Conservation (phyloP, 2,888 invertebrate species). For the Caenorhabditis sp. region DNA sequence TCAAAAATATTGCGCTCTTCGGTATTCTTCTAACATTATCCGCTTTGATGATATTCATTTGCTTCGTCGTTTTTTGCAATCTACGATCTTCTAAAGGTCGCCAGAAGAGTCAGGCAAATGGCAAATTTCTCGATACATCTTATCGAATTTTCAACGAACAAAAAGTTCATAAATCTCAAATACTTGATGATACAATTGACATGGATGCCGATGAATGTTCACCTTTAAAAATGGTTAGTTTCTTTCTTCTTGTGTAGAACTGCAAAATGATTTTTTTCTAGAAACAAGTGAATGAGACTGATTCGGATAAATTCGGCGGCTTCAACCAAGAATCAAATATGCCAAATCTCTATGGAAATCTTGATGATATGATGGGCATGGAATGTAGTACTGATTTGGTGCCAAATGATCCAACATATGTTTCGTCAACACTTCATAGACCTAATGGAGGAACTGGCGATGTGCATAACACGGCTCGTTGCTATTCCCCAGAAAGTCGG, state of each 20-base stretch:
- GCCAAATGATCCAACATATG: slow-evolving; percentile 41
- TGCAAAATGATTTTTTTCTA: slow-evolving; percentile 34
- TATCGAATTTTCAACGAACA: slow-evolving; percentile 62
- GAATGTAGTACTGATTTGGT: slow-evolving; percentile 11
- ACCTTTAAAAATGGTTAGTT: slow-evolving; percentile 49
- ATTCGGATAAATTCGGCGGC: slow-evolving; percentile 22
- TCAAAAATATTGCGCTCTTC: slow-evolving; percentile 33
- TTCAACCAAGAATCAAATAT: slow-evolving; percentile 26
- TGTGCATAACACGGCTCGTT: slow-evolving; percentile 44
- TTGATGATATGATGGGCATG: slow-evolving; percentile 42
- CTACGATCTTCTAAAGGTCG: slow-evolving; percentile 21
- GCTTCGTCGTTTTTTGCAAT: slow-evolving; percentile 51
- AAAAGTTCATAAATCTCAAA: slow-evolving; percentile 52
- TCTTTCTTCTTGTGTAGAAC: slow-evolving; percentile 9
- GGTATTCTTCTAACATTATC: slow-evolving; percentile 28
- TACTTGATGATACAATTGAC: slow-evolving; percentile 35
- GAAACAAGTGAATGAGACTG: slow-evolving; percentile 23
- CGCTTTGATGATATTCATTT: slow-evolving; percentile 34
- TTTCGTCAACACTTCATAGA: slow-evolving; percentile 8
- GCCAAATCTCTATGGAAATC: slow-evolving; percentile 50
- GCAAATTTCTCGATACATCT: slow-evolving; percentile 59
- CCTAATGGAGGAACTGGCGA: slow-evolving; percentile 9
- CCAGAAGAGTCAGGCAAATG: slow-evolving; percentile 47
- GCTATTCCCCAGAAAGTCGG: slow-evolving; percentile 53
- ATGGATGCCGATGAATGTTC: slow-evolving; percentile 49